phyloP scores from a whole-genome alignment of 1,140 invertebrate species.

The Plectrocnemia conspersa region DNA sequence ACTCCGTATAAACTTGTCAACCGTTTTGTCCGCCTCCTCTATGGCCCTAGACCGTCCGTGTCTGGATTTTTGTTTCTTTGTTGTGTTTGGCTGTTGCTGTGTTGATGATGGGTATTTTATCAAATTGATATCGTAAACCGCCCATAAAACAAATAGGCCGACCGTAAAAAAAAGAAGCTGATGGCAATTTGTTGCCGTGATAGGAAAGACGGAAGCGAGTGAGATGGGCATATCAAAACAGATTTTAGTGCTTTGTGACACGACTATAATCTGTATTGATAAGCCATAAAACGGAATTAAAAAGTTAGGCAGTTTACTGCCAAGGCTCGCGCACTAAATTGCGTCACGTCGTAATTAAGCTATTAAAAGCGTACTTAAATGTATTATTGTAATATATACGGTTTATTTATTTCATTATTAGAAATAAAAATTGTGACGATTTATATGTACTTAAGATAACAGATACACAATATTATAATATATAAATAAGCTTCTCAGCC shows the following conservation, averaged over 20 bases:
- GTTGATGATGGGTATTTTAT: slow-evolving; percentile 33
- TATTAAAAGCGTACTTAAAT: no score
- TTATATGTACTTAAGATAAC: no score
- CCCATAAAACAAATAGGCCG: slow-evolving; percentile 28
- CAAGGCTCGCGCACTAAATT: no score
- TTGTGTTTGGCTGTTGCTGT: slow-evolving; percentile 13
- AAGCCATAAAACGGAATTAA: slow-evolving; percentile 28
- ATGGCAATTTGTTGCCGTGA: neutral
- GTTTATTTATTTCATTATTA: no score
- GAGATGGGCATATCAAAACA: slow-evolving; percentile 15
- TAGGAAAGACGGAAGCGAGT: neutral
- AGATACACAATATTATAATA: no score
- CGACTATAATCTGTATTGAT: slow-evolving; percentile 25
- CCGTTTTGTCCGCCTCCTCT: slow-evolving; percentile 21
- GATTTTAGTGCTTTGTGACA: slow-evolving; percentile 19
- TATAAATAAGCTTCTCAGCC: no score
- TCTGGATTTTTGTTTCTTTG: slow-evolving; percentile 4
- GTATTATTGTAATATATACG: no score
- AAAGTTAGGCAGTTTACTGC: slow-evolving; percentile 18
- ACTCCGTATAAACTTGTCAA: slow-evolving; percentile 36
- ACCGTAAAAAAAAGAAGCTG: slow-evolving; percentile 8
- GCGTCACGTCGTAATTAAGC: no score
- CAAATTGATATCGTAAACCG: slow-evolving; percentile 35
- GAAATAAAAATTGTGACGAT: no score
- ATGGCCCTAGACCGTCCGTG: neutral